These are phyloP conservation scores for Aporophyla nigra DNA, from an alignment of 2,888 invertebrate genomes.

Conservation along the genomic window DNA sequence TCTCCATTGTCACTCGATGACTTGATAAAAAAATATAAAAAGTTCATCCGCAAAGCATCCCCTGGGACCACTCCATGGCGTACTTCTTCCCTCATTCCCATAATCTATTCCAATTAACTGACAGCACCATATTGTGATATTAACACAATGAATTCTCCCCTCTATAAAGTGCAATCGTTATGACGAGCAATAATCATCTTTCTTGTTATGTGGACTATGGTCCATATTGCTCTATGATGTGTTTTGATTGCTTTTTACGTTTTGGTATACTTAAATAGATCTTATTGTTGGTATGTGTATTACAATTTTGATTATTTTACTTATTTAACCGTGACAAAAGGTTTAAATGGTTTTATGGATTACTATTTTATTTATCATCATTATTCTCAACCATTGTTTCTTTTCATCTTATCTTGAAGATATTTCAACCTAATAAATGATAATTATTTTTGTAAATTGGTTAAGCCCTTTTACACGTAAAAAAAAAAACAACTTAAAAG, in stretches of 20 bases:
- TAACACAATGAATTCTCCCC: constrained; percentile 88
- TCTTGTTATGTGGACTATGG: constrained; percentile 45
- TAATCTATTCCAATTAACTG: constrained; percentile 91
- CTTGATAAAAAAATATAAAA: constrained; percentile 89
- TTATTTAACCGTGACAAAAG: constrained; percentile 45
- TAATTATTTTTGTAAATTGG: neutral
- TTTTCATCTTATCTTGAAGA: neutral
- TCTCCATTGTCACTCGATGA: constrained; percentile 87
- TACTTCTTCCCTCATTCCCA: constrained; percentile 88
- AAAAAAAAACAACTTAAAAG: neutral
- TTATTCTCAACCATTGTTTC: neutral
- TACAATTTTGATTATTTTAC: constrained; percentile 78
- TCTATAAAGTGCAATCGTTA: constrained; percentile 70
- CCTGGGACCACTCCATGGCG: constrained; percentile 81
- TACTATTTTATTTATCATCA: constrained; percentile 16
- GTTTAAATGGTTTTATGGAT: constrained; percentile 44
- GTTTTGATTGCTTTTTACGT: constrained; percentile 64
- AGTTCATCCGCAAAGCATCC: constrained; percentile 78
- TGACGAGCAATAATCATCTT: constrained; percentile 61
- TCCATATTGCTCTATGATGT: constrained; percentile 49
- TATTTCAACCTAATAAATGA: neutral
- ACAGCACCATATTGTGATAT: constrained; percentile 90
- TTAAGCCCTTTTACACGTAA: neutral
- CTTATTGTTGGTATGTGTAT: constrained; percentile 78
- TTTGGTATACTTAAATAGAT: constrained; percentile 79